Conservation (phyloP, 2,888 invertebrate genomes). For the Helobdella robusta region DNA sequence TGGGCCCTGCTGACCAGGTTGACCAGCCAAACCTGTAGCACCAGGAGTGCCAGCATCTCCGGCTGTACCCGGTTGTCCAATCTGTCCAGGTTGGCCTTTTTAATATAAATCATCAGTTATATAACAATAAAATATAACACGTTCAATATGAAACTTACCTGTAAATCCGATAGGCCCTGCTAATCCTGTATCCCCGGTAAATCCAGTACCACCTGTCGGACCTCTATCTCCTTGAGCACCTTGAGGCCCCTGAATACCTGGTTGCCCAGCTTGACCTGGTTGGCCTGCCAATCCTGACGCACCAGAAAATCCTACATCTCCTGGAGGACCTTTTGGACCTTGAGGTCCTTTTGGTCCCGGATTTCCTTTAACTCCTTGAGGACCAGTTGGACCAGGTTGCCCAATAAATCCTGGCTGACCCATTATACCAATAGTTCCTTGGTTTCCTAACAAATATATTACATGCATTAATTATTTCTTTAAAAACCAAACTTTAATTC, state of each 20-base stretch:
- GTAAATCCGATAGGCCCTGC: no score
- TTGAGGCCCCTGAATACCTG: conserved; percentile 17
- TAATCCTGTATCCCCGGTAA: conserved; percentile 23
- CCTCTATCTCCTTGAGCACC: conserved; percentile 23
- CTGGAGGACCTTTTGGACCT: conserved; percentile 28
- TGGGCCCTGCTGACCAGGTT: neutral
- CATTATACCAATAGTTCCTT: conserved; percentile 19
- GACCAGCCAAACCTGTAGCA: conserved; percentile 8
- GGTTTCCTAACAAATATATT: no score
- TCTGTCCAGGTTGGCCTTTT: conserved; percentile 28
- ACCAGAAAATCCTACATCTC: conserved; percentile 25
- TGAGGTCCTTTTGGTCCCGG: conserved; percentile 28
- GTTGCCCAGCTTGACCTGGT: conserved; percentile 23
- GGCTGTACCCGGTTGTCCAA: conserved; percentile 26
- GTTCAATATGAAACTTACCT: no score
- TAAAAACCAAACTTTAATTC: no score
- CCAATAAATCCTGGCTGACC: conserved; percentile 29
- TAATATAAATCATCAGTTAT: no score
- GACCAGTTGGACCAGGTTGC: conserved; percentile 26
- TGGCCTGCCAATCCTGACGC: conserved; percentile 28
- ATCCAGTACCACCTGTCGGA: conserved; percentile 26
- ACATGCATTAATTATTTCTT: no score
- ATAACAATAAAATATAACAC: no score
- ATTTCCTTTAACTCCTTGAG: conserved; percentile 27
- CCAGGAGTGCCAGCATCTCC: conserved; percentile 20